Percentiles rank a stretch among this genome's conserved stretches.
These are phyloP conservation scores for Proteles cristata DNA, from an alignment of 2,113 vertebrate genomes.

Conservation along the genomic window DNA sequence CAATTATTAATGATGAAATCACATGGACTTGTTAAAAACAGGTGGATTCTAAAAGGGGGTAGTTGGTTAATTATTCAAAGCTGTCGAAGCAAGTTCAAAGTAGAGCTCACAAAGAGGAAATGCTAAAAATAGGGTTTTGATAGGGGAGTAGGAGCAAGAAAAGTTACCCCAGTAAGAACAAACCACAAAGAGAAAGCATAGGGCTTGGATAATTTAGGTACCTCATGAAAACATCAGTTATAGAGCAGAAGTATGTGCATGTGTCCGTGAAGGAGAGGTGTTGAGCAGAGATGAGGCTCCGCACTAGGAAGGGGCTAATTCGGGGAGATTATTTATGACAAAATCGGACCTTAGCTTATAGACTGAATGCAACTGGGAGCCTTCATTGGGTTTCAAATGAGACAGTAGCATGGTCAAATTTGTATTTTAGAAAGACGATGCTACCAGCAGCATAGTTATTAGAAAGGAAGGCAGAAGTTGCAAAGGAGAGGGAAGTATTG, in stretches of 20 bases:
- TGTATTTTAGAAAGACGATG: not conserved
- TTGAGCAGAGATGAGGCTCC: not conserved
- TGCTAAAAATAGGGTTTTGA: not conserved
- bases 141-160: not conserved
- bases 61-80: not conserved
- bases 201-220: not conserved
- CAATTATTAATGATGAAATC: constrained; percentile 16
- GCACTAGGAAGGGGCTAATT: not conserved
- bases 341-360: not conserved
- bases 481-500: not conserved
- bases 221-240: not conserved
- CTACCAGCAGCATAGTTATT: not conserved
- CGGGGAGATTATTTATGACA: not conserved
- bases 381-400: not conserved
- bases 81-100: not conserved
- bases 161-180: not conserved
- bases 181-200: not conserved
- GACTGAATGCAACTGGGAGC: not conserved
- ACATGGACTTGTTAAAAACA: not conserved
- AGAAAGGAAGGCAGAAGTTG: not conserved
- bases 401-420: not conserved
- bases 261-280: not conserved
- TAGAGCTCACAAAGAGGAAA: not conserved
- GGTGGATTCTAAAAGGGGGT: not conserved
- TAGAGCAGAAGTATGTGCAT: not conserved